Conservation (phyloP, 1,140 invertebrate species). For the Aphidius ervi region DNA sequence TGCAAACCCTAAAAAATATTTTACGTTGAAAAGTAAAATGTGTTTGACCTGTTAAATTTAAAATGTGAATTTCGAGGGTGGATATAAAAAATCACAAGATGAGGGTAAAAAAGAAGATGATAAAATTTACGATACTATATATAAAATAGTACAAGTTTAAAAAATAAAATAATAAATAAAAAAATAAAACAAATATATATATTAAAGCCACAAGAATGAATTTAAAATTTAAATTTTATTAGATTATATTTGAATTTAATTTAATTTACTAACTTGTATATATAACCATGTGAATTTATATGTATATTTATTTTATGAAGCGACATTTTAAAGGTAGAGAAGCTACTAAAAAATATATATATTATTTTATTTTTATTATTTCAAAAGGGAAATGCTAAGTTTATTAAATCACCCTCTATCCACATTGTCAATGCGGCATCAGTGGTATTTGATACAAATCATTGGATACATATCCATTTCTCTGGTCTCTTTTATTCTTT, state of each 20-base stretch:
- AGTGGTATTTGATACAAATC: too few relatives aligned
- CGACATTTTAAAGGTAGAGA: slow-evolving; percentile 21
- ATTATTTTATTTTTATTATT: not conserved
- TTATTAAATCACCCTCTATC: too few relatives aligned
- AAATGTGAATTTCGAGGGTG: slow-evolving; percentile 38
- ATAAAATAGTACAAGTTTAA: slow-evolving; percentile 9
- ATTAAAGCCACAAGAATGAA: slow-evolving; percentile 26
- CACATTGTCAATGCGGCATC: not conserved
- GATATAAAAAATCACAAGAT: slow-evolving; percentile 25
- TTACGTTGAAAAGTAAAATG: not conserved
- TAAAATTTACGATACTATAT: slow-evolving; percentile 19
- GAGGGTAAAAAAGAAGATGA: slow-evolving; percentile 11
- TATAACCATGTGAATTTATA: not conserved
- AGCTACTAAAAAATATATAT: not conserved
- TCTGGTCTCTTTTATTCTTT: too few relatives aligned
- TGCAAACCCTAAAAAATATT: too few relatives aligned
- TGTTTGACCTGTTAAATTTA: slow-evolving; percentile 51
- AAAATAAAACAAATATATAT: too few relatives aligned
- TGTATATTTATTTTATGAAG: not conserved
- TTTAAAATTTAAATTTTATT: slow-evolving; percentile 57
- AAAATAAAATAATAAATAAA: too few relatives aligned
- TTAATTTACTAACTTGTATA: slow-evolving; percentile 46
- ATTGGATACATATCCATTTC: too few relatives aligned
- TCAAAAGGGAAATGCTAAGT: not conserved
- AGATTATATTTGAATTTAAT: slow-evolving; percentile 57